Evolutionary conservation across 2,888 invertebrate genomes (phyloP).

Genomic region (Xylophagus ater): DNA sequence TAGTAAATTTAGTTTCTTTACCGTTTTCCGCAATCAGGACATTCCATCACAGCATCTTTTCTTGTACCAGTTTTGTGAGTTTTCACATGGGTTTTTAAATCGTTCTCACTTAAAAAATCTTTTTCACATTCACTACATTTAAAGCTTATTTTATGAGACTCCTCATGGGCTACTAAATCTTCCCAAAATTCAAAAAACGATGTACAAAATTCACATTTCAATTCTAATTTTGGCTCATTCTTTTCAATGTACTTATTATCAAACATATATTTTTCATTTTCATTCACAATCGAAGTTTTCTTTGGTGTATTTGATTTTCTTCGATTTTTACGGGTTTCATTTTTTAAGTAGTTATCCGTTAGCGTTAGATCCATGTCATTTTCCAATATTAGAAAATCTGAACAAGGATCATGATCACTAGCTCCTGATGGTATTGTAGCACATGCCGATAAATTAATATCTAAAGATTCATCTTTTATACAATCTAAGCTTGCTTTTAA

Average conservation of each 20-base stretch:
- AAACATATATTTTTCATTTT: not conserved
- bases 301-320: no score
- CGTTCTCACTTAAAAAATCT: slow-evolving; percentile 30
- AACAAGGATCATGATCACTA: slow-evolving; percentile 5
- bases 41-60: slow-evolving; percentile 35
- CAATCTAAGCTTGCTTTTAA: slow-evolving; percentile 35
- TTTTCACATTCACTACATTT: slow-evolving; percentile 32
- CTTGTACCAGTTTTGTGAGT: slow-evolving; percentile 32
- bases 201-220: slow-evolving; percentile 34
- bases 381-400: no score
- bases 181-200: slow-evolving; percentile 12
- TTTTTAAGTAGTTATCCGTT: no score
- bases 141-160: slow-evolving; percentile 29
- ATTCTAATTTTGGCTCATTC: slow-evolving; percentile 17
- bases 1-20: slow-evolving; percentile 16
- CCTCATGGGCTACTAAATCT: slow-evolving; percentile 23
- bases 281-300: slow-evolving; percentile 1
- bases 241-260: no score
- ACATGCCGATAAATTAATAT: slow-evolving; percentile 35
- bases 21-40: slow-evolving; percentile 39
- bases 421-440: slow-evolving; percentile 31
- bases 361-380: no score
- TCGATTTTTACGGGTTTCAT: no score
- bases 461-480: slow-evolving; percentile 37
- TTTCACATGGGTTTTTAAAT: slow-evolving; percentile 33